phyloP scores from a whole-genome alignment of 2,888 invertebrate genomes.

The Baronia brevicornis region DNA sequence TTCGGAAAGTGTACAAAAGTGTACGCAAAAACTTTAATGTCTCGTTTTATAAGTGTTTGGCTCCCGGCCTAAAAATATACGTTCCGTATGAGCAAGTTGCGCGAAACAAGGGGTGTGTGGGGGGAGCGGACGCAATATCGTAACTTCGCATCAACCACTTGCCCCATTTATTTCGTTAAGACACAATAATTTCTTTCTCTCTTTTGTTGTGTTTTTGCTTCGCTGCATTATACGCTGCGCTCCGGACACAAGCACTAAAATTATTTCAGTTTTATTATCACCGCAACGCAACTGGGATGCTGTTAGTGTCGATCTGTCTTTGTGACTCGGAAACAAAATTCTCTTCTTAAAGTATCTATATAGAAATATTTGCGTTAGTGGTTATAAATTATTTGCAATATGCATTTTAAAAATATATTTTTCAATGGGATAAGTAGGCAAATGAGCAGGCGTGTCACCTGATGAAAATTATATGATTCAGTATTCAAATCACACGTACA shows the following conservation, averaged over 20 bases:
- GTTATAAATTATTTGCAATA: no score
- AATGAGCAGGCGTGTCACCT: no score
- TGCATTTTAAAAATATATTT: no score
- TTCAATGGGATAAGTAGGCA: no score
- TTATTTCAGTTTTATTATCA: constrained; percentile 22
- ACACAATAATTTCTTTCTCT: constrained; percentile 40
- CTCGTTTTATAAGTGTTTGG: constrained; percentile 18
- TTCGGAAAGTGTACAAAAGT: constrained; percentile 10
- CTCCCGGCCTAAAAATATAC: constrained; percentile 29
- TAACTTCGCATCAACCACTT: constrained; percentile 22
- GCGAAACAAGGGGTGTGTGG: constrained; percentile 19
- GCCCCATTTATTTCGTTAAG: constrained; percentile 52
- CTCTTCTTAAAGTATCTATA: no score
- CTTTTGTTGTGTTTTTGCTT: constrained; percentile 8
- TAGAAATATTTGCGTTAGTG: no score
- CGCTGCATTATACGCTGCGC: no score
- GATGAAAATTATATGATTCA: no score
- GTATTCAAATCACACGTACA: no score
- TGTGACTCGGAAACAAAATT: no score
- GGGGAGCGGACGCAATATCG: constrained; percentile 29
- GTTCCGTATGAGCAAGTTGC: constrained; percentile 33
- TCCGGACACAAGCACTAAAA: constrained; percentile 17
- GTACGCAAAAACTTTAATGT: constrained; percentile 10
- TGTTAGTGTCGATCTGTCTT: not conserved
- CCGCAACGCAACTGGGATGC: constrained; percentile 1